These are phyloP conservation scores for Scortum barcoo DNA, from an alignment of 2,113 vertebrate species.

Conservation along the genomic window DNA sequence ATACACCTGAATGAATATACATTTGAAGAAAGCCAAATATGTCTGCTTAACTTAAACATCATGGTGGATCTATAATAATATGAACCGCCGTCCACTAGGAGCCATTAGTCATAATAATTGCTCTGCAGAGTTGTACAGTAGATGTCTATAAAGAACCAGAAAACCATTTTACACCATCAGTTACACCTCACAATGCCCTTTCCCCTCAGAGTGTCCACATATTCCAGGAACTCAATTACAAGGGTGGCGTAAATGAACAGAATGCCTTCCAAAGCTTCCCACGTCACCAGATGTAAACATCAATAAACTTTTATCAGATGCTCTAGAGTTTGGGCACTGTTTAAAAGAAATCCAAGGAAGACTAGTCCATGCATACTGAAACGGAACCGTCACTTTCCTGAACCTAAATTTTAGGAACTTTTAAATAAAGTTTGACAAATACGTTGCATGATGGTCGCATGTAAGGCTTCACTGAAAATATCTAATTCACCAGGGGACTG, in stretches of 20 bases:
- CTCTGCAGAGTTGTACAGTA: not conserved
- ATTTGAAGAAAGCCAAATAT: not conserved
- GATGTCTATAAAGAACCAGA: constrained; percentile 9
- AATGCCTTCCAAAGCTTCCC: constrained; percentile 43
- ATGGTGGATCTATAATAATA: not conserved
- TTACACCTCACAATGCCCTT: constrained; percentile 21
- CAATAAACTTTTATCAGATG: constrained; percentile 58
- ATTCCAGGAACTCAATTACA: constrained; percentile 60
- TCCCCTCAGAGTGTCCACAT: constrained; percentile 28
- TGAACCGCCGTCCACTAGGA: not conserved
- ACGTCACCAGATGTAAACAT: constrained; percentile 63
- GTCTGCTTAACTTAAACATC: constrained; percentile 18
- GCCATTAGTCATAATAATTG: not conserved
- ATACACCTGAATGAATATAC: not conserved
- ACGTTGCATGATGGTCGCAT: no score
- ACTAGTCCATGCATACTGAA: not conserved
- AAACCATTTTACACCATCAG: constrained; percentile 43
- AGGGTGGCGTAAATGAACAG: constrained; percentile 43
- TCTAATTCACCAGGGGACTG: not conserved
- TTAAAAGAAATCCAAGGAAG: constrained; percentile 13
- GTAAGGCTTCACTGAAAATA: not conserved
- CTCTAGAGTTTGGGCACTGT: constrained; percentile 24
- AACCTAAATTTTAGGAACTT: not conserved
- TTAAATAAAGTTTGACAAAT: not conserved
- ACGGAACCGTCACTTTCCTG: not conserved